Evolutionary conservation across 2,113 vertebrate genomes (phyloP).

Genomic region (Oreotrochilus melanogaster): DNA sequence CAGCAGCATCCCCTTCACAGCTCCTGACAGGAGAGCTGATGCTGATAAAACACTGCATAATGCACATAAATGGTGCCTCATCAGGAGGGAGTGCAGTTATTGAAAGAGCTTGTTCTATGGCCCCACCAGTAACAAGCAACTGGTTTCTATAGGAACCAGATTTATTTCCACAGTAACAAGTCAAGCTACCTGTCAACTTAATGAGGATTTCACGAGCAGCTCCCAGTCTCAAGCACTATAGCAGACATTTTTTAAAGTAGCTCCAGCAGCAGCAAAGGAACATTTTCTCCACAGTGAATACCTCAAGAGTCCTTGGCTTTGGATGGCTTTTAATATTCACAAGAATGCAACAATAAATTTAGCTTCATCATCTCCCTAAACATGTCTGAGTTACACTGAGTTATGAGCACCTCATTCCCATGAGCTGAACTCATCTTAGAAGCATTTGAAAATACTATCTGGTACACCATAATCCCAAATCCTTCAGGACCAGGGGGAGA

Average conservation of each 20-base stretch:
- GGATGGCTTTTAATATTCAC: background rate
- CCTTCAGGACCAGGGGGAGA: background rate
- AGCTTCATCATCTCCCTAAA: background rate
- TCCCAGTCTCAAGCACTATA: background rate
- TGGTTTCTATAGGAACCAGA: slow-evolving; percentile 44
- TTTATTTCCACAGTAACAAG: slow-evolving; percentile 15
- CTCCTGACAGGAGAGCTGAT: background rate
- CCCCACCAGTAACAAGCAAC: background rate
- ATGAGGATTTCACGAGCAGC: background rate
- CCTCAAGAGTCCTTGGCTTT: background rate
- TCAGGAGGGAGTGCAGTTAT: background rate
- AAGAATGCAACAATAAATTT: background rate
- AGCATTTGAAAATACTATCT: background rate
- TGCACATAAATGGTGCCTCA: background rate
- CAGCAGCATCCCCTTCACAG: background rate
- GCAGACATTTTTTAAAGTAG: background rate
- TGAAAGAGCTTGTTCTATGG: background rate
- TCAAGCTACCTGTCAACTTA: background rate
- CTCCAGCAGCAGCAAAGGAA: background rate
- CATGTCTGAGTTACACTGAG: background rate
- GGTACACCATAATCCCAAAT: background rate
- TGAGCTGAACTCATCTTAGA: background rate
- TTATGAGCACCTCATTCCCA: background rate
- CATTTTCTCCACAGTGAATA: background rate
- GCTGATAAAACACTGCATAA: background rate